These are phyloP conservation scores for Lucilia cuprina DNA, from an alignment of 1,140 invertebrate species.

Conservation along the genomic window DNA sequence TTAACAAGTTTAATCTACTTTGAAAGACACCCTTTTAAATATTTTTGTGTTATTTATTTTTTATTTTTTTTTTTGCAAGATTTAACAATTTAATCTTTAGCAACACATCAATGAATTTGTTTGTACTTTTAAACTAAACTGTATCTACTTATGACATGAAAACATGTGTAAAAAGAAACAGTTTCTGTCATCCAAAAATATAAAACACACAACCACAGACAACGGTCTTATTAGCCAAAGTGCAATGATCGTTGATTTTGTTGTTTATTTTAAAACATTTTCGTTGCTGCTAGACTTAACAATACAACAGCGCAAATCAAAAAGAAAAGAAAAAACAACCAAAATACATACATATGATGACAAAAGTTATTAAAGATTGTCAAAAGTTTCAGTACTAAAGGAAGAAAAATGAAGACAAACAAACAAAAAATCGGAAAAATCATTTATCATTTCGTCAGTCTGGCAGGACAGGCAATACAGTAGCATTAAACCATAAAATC, in stretches of 20 bases:
- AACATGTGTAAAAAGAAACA: slow-evolving; percentile 4
- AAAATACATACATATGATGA: not conserved
- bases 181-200: not conserved
- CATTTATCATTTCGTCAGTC: not conserved
- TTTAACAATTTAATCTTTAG: slow-evolving; percentile 12
- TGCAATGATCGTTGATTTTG: not conserved
- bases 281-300: not conserved
- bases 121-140: not conserved
- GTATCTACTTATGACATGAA: not conserved
- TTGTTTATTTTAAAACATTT: not conserved
- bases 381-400: not conserved
- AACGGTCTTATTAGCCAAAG: not conserved
- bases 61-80: not conserved
- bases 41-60: not conserved
- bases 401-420: not conserved
- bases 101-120: not conserved
- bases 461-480: not conserved
- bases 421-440: not conserved
- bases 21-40: not conserved
- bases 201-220: not conserved
- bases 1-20: too few relatives aligned
- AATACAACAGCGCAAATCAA: not conserved
- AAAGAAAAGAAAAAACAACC: not conserved
- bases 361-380: not conserved
- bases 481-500: too few relatives aligned